These are phyloP conservation scores for Nemapogon koenigi DNA, from an alignment of 2,888 invertebrate species.

Conservation along the genomic window DNA sequence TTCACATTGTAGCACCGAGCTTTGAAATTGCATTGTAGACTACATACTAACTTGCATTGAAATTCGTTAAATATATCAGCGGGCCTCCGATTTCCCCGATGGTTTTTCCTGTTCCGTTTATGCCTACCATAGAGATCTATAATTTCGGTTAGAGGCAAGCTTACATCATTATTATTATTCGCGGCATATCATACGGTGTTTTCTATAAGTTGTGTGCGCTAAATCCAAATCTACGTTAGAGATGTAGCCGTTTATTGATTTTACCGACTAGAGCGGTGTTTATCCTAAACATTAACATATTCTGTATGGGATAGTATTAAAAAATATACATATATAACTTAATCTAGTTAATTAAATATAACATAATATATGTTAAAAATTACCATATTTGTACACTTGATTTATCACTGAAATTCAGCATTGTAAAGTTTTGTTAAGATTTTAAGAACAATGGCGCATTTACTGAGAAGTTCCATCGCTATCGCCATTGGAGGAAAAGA, in stretches of 20 bases:
- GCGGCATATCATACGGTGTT: slow-evolving; percentile 20
- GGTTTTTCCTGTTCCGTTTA: too few species aligned
- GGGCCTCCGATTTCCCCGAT: too few species aligned
- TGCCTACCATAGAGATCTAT: too few species aligned
- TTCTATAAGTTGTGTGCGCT: slow-evolving; percentile 32
- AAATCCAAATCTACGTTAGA: slow-evolving; percentile 29
- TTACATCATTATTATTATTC: slow-evolving; percentile 37
- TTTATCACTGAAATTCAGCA: slow-evolving; percentile 49
- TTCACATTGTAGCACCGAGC: too few species aligned
- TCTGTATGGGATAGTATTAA: not conserved
- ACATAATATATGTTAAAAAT: slow-evolving; percentile 22
- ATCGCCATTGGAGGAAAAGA: slow-evolving; percentile 37
- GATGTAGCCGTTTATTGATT: slow-evolving; percentile 50
- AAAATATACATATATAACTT: not conserved
- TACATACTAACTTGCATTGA: too few species aligned
- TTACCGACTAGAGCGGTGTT: slow-evolving; percentile 52
- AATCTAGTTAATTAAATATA: slow-evolving; percentile 21
- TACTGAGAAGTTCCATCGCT: slow-evolving; percentile 46
- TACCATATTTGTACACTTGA: slow-evolving; percentile 27
- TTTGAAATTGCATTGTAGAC: too few species aligned
- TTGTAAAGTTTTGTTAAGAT: too few species aligned
- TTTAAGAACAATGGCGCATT: slow-evolving; percentile 43
- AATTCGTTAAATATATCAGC: too few species aligned
- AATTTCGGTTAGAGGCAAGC: slow-evolving; percentile 50
- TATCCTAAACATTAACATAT: not conserved